Base-by-base conservation (phyloP, 2,113 vertebrate species). In the Centropus unirufus region DNA sequence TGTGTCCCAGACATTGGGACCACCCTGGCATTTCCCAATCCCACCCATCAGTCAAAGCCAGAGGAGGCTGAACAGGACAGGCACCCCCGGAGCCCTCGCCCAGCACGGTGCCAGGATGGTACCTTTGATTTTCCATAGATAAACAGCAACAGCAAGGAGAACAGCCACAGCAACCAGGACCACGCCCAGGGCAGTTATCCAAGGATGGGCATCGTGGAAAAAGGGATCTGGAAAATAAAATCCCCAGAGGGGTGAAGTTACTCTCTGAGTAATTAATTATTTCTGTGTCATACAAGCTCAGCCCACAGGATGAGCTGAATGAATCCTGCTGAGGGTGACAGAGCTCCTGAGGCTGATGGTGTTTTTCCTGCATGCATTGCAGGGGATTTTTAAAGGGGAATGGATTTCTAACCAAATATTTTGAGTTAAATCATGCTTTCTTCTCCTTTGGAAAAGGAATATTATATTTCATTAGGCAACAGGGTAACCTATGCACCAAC, bases 71-170 rank as follows among this genome's bases (percentile, higher is more conserved):
- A n/a, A 30, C 4, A 14, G 5, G 26, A 24, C 20, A 14, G 34
- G 21, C 47, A 24, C 52, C 2, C 32, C 44, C 55, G n/a, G 8
- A 11, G 11, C 72, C 29, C 11, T 42, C 51, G 52, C 36, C 57
- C 23, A 7, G 1, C 47, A 6, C 34, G 3, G 1, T 2, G 2
- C 52, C 64, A 5, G 34, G 27, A 19, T 1, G 3, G 13, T 79
- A 94, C 92, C 83, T 91, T 91, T 94, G 2, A 79, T 46, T 47
- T 8, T 83, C 11, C 29, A 21, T 0, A 88, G 73, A 36, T 64
- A 79, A 42, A 29, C 3, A 4, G 62, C 2, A 1, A 34, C 0
- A 11, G 34, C 0, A 6, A 84, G 29, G 42, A 93, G 42, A 19
- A 11, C 1, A 0, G 44, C 36, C 14, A 14, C 8, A 5, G 49